Conservation (phyloP, 1,140 invertebrate species). For the Drosophila murphyi region DNA sequence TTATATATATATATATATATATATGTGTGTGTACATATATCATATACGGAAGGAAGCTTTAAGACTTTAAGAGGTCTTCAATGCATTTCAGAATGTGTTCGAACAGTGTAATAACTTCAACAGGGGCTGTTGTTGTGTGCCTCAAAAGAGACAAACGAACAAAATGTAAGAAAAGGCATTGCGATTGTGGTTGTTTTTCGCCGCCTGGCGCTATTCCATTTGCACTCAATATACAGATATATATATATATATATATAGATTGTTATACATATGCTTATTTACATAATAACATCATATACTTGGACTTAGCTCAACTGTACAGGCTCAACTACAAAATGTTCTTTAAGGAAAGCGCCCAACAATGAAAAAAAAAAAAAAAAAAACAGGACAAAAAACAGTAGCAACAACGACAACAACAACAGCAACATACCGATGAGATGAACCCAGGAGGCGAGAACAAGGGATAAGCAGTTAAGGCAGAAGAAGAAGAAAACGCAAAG, state of each 20-base stretch:
- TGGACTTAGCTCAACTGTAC: slow-evolving; percentile 58
- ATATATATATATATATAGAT: slow-evolving; percentile 2
- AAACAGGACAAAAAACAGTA: neutral
- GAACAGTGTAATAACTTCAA: too few relatives aligned
- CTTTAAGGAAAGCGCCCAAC: slow-evolving; percentile 49
- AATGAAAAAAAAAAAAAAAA: too few relatives aligned
- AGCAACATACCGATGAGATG: slow-evolving; percentile 27
- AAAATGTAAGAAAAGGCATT: slow-evolving; percentile 29
- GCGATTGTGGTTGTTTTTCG: slow-evolving; percentile 20
- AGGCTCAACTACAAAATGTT: slow-evolving; percentile 46
- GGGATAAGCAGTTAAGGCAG: slow-evolving; percentile 45
- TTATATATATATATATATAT: too few relatives aligned
- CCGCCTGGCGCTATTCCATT: slow-evolving; percentile 17
- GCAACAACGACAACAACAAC: slow-evolving; percentile 24
- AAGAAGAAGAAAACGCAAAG: slow-evolving; percentile 50
- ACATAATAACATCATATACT: slow-evolving; percentile 62
- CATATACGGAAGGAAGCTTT: too few relatives aligned
- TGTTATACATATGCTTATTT: slow-evolving; percentile 54
- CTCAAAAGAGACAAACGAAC: neutral
- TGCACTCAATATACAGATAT: slow-evolving; percentile 43
- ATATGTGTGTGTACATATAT: too few relatives aligned
- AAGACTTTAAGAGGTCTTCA: too few relatives aligned
- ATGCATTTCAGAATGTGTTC: too few relatives aligned
- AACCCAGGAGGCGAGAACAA: slow-evolving; percentile 16
- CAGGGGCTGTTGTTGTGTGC: too few relatives aligned